Percentiles rank a stretch among this genome's conserved stretches.
Evolutionary conservation across 2,888 invertebrate species (phyloP).

Genomic region (Thereva unica): DNA sequence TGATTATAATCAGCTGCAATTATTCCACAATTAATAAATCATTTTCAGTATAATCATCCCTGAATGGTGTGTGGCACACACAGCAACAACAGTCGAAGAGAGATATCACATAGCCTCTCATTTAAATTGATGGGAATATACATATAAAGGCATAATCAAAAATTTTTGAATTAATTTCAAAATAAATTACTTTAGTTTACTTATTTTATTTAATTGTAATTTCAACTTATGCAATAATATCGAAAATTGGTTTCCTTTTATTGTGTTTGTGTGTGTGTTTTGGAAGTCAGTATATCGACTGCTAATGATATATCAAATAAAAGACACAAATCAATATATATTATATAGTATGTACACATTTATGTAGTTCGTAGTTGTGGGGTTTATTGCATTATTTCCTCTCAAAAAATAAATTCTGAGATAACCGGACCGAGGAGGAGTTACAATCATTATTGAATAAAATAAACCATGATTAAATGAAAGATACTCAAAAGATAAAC

Average conservation of each 20-base stretch:
- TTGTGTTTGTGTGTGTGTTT: no score
- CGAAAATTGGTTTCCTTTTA: no score
- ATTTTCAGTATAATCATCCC: no score
- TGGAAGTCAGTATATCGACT: no score
- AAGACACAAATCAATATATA: not conserved
- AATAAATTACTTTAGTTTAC: slow-evolving; percentile 25
- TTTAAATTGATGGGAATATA: not conserved
- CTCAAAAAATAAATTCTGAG: no score
- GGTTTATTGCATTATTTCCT: not conserved
- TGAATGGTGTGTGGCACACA: no score
- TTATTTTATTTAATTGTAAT: slow-evolving; percentile 16
- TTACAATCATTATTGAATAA: not conserved
- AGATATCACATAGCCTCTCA: not conserved
- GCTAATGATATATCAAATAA: no score
- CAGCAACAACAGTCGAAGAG: slow-evolving; percentile 10
- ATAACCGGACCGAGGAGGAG: no score
- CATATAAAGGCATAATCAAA: not conserved
- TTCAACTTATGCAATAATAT: not conserved
- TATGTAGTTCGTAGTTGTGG: not conserved
- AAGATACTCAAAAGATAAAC: slow-evolving; percentile 7
- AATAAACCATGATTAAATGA: slow-evolving; percentile 1
- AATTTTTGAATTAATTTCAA: not conserved
- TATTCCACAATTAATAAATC: no score
- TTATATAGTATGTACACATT: not conserved
- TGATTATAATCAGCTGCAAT: no score